Percentiles rank a stretch among this genome's conserved stretches.
Conservation (phyloP, 2,113 vertebrate genomes). For the Callithrix jacchus region DNA sequence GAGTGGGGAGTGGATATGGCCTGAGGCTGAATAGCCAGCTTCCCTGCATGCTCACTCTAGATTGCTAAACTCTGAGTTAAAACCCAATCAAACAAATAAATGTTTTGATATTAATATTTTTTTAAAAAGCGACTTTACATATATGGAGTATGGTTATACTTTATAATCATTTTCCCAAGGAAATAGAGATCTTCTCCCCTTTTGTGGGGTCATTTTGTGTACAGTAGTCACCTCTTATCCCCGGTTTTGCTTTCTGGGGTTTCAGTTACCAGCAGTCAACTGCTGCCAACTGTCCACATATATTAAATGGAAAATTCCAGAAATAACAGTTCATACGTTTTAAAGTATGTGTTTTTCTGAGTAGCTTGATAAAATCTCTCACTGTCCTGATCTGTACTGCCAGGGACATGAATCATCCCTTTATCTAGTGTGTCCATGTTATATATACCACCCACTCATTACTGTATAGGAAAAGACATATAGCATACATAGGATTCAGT, state of each 20-base stretch:
- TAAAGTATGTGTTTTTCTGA: background rate
- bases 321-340: background rate
- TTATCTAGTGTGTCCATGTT: background rate
- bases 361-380: background rate
- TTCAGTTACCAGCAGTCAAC: background rate
- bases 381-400: background rate
- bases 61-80: background rate
- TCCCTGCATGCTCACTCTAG: background rate
- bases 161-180: background rate
- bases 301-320: background rate
- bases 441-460: background rate
- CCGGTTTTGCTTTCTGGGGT: background rate
- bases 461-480: background rate
- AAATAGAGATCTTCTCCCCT: background rate
- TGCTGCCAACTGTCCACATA: background rate
- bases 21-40: no score
- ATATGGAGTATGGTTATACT: background rate
- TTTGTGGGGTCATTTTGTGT: background rate
- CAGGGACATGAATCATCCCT: background rate
- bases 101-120: background rate
- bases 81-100: background rate
- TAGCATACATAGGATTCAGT: background rate
- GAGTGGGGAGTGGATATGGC: fast-evolving
- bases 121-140: background rate
- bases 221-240: background rate